Evolutionary conservation across 2,113 vertebrate genomes (phyloP).

Genomic region (Bucco capensis): DNA sequence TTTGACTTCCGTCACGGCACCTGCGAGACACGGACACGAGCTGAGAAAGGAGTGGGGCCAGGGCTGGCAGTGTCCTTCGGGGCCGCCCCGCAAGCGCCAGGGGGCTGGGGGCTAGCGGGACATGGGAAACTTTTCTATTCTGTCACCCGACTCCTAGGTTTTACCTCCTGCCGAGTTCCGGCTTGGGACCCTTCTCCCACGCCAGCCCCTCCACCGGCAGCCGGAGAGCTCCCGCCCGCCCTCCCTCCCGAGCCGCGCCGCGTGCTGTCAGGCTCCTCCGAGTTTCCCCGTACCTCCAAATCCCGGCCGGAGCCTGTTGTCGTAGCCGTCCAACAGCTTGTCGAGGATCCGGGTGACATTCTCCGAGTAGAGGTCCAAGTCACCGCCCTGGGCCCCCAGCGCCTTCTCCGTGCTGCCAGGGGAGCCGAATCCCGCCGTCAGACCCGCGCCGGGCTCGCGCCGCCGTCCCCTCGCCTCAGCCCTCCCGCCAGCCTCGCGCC

Average conservation of each 20-base stretch:
- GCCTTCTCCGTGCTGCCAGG: conserved; percentile 73
- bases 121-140: rapidly evolving
- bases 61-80: background rate
- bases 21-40: conserved; percentile 58
- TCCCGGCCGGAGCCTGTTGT: conserved; percentile 91
- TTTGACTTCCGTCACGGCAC: conserved; percentile 91
- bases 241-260: background rate
- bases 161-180: background rate
- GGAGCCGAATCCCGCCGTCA: background rate
- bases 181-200: background rate
- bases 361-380: conserved; percentile 80
- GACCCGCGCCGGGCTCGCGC: background rate
- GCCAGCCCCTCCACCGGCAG: too few relatives aligned
- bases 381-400: conserved; percentile 69
- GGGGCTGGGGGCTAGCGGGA: background rate
- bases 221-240: background rate
- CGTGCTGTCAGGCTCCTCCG: background rate
- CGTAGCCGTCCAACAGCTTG: conserved; percentile 91
- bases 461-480: background rate
- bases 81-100: background rate
- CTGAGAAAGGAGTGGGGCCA: background rate
- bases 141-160: background rate
- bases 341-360: conserved; percentile 92
- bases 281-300: conserved; percentile 82
- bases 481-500: background rate